phyloP scores from a whole-genome alignment of 2,113 vertebrate genomes.

The Miniopterus natalensis region DNA sequence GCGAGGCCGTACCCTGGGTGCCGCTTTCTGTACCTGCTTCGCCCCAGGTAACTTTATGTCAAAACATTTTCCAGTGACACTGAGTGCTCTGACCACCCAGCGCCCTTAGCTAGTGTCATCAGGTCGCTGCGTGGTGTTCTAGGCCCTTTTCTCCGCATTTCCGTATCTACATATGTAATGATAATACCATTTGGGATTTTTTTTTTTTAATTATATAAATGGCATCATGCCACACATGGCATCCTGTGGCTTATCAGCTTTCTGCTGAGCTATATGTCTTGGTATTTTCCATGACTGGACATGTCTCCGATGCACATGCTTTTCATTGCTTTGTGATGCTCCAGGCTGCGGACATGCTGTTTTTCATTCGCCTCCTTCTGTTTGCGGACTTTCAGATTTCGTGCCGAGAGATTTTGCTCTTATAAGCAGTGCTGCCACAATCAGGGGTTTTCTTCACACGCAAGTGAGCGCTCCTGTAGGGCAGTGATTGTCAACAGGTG shows the following conservation, averaged over 20 bases:
- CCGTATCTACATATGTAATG: neutral
- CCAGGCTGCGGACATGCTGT: neutral
- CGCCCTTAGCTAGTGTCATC: neutral
- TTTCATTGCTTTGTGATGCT: neutral
- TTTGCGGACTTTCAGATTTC: neutral
- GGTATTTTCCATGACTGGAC: neutral
- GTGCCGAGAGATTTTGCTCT: neutral
- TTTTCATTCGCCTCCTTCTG: neutral
- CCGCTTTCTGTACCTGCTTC: neutral
- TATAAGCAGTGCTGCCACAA: fast-evolving
- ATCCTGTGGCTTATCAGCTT: neutral
- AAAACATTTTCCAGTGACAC: neutral
- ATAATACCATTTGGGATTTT: neutral
- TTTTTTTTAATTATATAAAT: neutral
- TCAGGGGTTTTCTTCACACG: neutral
- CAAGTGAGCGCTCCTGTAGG: neutral
- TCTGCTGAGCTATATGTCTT: neutral
- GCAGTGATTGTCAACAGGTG: neutral
- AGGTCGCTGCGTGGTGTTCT: neutral
- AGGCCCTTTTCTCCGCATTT: neutral
- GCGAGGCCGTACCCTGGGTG: neutral
- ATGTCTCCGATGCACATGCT: neutral
- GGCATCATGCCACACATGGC: neutral
- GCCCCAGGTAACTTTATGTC: neutral
- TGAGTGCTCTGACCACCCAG: neutral